A percentile compares a stretch with the other conserved stretches of the same genome.
These are phyloP conservation scores for Athalia rosae DNA, from an alignment of 2,888 invertebrate genomes.

Conservation along the genomic window DNA sequence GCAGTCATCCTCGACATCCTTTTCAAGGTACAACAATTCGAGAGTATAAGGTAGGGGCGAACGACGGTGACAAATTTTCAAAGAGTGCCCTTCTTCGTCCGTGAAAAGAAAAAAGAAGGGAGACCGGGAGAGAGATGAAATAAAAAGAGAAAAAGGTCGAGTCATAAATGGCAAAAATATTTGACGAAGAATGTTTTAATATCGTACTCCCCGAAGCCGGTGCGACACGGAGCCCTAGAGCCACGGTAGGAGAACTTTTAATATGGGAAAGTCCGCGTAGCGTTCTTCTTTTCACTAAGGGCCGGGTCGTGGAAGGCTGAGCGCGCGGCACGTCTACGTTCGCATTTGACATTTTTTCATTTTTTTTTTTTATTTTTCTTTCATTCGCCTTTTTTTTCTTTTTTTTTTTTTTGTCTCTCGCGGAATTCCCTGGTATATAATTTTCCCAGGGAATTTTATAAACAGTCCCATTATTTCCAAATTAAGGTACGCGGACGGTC, in stretches of 20 bases:
- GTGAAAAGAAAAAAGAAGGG: neutral
- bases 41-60: too few relatives aligned
- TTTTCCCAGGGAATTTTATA: constrained; percentile 52
- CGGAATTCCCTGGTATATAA: constrained; percentile 50
- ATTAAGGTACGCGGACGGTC: neutral
- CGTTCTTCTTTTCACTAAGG: constrained; percentile 28
- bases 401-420: too few relatives aligned
- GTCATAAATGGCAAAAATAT: constrained; percentile 42
- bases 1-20: neutral
- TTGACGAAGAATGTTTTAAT: constrained; percentile 58
- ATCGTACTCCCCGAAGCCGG: constrained; percentile 45
- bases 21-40: neutral
- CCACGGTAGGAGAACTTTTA: constrained; percentile 50
- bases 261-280: constrained; percentile 56
- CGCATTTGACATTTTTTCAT: constrained; percentile 43
- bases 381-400: too few relatives aligned
- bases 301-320: neutral
- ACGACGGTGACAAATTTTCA: neutral
- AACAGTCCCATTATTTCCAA: neutral
- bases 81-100: neutral
- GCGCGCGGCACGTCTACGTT: constrained; percentile 2
- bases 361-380: too few relatives aligned
- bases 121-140: neutral
- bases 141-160: constrained; percentile 17
- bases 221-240: too few relatives aligned